Percentiles rank a stretch among this genome's conserved stretches.
These are phyloP conservation scores for Tricholauxania praeusta DNA, from an alignment of 2,888 invertebrate species.

Conservation along the genomic window DNA sequence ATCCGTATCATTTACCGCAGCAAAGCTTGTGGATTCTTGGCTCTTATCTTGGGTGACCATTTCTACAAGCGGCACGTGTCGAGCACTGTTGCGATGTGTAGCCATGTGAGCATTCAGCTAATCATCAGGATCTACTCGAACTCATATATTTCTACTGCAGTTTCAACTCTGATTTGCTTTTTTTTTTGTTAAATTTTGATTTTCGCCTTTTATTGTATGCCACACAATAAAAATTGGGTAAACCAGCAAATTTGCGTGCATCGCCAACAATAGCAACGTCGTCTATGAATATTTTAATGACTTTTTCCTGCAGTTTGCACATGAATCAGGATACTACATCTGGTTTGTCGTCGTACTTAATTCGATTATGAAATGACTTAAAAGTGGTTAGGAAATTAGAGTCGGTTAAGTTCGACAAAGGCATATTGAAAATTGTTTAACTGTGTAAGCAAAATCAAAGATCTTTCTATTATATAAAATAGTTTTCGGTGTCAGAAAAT, in stretches of 20 bases:
- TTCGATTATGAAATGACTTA: conserved; percentile 57
- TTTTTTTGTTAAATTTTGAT: no score
- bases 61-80: conserved; percentile 64
- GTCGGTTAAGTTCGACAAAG: no score
- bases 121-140: conserved; percentile 18
- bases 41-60: conserved; percentile 68
- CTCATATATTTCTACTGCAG: neutral
- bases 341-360: conserved; percentile 52
- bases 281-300: conserved; percentile 52
- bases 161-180: neutral
- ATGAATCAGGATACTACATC: conserved; percentile 23
- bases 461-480: no score
- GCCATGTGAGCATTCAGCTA: conserved; percentile 33
- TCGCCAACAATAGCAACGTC: conserved; percentile 34
- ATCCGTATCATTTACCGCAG: conserved; percentile 3
- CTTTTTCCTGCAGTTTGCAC: conserved; percentile 47
- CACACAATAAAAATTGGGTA: conserved; percentile 28
- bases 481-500: no score
- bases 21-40: conserved; percentile 55
- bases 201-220: conserved; percentile 10
- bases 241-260: conserved; percentile 61
- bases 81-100: conserved; percentile 30
- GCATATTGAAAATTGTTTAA: no score
- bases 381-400: conserved; percentile 10
- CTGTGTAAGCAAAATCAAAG: no score